Evolutionary conservation across 2,888 invertebrate species (phyloP).

Genomic region (Yponomeuta sedellus): DNA sequence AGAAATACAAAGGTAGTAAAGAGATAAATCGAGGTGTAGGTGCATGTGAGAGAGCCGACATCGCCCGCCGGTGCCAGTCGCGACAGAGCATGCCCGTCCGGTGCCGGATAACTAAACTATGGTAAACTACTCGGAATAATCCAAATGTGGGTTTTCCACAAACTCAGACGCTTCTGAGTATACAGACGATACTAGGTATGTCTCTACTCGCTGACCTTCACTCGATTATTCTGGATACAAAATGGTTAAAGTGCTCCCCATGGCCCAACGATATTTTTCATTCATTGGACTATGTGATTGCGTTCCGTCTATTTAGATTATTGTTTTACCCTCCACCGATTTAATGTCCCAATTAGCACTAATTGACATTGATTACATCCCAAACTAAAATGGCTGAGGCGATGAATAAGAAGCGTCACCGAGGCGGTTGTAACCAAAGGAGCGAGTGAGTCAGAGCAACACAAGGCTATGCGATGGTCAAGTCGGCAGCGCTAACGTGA

Average conservation of each 20-base stretch:
- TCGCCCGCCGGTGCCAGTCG: not conserved
- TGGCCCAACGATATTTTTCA: not conserved
- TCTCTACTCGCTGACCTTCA: not conserved
- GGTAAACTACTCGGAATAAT: not conserved
- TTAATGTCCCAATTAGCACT: not conserved
- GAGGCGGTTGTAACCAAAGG: slow-evolving; percentile 27
- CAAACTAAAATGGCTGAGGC: slow-evolving; percentile 32
- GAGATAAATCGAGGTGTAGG: not conserved
- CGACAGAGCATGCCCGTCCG: not conserved
- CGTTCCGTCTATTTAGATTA: not conserved
- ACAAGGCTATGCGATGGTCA: slow-evolving; percentile 30
- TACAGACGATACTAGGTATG: not conserved
- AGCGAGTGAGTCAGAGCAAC: slow-evolving; percentile 34
- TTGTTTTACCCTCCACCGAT: not conserved
- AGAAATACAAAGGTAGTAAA: not conserved
- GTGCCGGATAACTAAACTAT: not conserved
- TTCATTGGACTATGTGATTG: not conserved
- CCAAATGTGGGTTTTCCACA: not conserved
- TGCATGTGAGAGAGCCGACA: not conserved
- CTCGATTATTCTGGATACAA: not conserved
- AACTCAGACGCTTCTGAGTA: not conserved
- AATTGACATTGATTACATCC: slow-evolving; percentile 17
- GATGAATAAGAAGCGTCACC: slow-evolving; percentile 41
- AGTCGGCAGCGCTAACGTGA: not conserved
- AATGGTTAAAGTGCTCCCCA: not conserved